These are phyloP conservation scores for Spondyliosoma cantharus DNA, from an alignment of 2,797 vertebrate genomes.

Conservation along the genomic window DNA sequence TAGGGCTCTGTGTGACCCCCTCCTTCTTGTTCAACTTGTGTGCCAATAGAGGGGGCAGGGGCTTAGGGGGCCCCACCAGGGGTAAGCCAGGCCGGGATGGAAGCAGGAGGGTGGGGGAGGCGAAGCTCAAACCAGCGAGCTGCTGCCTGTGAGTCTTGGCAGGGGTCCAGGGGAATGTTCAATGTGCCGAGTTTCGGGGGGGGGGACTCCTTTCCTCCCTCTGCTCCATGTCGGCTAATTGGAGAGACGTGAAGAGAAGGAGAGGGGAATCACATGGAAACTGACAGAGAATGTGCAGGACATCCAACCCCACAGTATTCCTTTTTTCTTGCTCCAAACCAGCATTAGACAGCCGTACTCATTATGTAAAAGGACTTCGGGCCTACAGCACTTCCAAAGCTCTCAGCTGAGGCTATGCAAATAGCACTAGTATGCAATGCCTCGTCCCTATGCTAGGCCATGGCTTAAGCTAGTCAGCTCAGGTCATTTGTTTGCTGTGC, in stretches of 20 bases:
- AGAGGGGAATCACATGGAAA: slow-evolving; percentile 63
- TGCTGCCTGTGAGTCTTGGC: slow-evolving; percentile 81
- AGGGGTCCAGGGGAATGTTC: slow-evolving; percentile 82
- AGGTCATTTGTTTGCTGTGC: slow-evolving; percentile 47
- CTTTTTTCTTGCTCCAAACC: slow-evolving; percentile 46
- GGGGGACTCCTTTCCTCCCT: slow-evolving; percentile 54
- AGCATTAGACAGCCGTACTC: slow-evolving; percentile 51
- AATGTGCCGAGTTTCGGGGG: slow-evolving; percentile 61
- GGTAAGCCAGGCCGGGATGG: slow-evolving; percentile 61
- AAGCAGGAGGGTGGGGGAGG: slow-evolving; percentile 55
- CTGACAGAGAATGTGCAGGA: slow-evolving; percentile 53
- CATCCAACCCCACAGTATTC: slow-evolving; percentile 44
- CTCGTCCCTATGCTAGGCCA: slow-evolving; percentile 19
- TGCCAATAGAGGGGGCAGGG: slow-evolving; percentile 63
- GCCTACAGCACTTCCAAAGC: slow-evolving; percentile 48
- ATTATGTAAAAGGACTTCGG: slow-evolving; percentile 68
- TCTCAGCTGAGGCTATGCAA: slow-evolving; percentile 60
- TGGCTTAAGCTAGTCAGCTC: slow-evolving; percentile 32
- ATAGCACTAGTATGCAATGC: slow-evolving; percentile 38
- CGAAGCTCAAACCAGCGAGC: slow-evolving; percentile 58
- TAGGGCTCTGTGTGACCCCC: slow-evolving; percentile 27
- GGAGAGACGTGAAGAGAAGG: slow-evolving; percentile 63
- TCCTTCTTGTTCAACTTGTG: slow-evolving; percentile 51
- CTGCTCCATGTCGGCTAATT: slow-evolving; percentile 74
- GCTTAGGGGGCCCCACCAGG: slow-evolving; percentile 64